phyloP scores from a whole-genome alignment of 1,140 invertebrate genomes.

The Stegodyphus mimosarum region DNA sequence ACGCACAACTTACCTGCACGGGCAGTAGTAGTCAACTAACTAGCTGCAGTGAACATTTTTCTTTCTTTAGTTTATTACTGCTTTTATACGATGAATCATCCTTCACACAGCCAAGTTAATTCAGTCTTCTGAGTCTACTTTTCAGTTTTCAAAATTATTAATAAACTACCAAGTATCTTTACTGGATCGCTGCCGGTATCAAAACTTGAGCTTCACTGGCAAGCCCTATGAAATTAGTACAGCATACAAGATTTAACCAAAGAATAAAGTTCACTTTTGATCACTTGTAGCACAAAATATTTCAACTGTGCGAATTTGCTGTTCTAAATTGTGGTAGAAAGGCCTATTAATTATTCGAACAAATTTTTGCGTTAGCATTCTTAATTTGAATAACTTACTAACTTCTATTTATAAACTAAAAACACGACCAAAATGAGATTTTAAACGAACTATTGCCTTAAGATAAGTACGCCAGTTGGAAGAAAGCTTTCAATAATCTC shows the following conservation, averaged over 20 bases:
- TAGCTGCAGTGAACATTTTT: not conserved
- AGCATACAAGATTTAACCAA: slow-evolving; percentile 66
- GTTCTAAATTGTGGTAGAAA: slow-evolving; percentile 62
- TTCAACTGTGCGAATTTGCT: slow-evolving; percentile 65
- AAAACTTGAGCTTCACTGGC: slow-evolving; percentile 61
- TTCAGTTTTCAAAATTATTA: not conserved
- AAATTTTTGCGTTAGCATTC: not conserved
- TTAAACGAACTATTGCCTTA: slow-evolving; percentile 58
- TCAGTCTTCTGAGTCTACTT: not conserved
- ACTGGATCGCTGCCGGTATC: not conserved
- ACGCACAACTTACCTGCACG: not conserved
- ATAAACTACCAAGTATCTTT: not conserved
- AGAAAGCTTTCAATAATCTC: slow-evolving; percentile 61
- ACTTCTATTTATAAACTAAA: slow-evolving; percentile 56
- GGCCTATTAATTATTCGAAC: not conserved
- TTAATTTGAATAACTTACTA: slow-evolving; percentile 36
- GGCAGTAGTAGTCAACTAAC: not conserved
- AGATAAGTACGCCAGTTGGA: slow-evolving; percentile 45
- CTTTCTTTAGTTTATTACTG: not conserved
- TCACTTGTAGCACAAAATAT: slow-evolving; percentile 64
- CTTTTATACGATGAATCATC: not conserved
- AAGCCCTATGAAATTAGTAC: slow-evolving; percentile 63
- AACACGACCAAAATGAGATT: slow-evolving; percentile 49
- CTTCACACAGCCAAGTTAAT: not conserved
- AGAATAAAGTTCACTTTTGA: slow-evolving; percentile 64